Evolutionary conservation across 1,140 invertebrate genomes (phyloP), one percentile per base, ranked within the genome.

Genomic region (Radopholus similis): DNA sequence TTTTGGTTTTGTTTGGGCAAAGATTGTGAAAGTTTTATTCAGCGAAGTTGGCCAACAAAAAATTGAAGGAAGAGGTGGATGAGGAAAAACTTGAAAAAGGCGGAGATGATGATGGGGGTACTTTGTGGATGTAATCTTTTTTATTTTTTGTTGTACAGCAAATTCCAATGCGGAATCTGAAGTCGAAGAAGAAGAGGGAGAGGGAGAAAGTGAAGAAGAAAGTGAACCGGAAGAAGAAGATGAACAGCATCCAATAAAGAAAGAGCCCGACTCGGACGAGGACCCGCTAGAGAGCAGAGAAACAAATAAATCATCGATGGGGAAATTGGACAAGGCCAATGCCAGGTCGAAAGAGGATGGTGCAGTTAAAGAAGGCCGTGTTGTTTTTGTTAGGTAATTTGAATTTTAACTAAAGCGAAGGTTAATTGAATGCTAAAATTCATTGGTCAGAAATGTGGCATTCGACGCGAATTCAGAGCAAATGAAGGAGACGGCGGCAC

Each of bases 371-470:
- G 73, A 75, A 57, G 73, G 75, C 34, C 26, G 73, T 11, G 73
- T 75, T 2, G 58, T 75, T 15, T 78, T 75, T 44, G 34, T 75
- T 15, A 54, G 70, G 73, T 74, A 38, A 51, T 70, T 8, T 4
- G 42, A 15, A 13, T 49, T 44, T 28, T 0, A 2, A 37, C 47
- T 56, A 18, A 18, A 28, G 23, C 5, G 26, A 47, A 56, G 47
- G 47, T 18, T 32, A 57, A 15, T 58, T 37, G 32, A 58, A 9
- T 60, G 32, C 23, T 1, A 35, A 60, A 57, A 57, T 37, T 30
- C 4, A 44, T 38, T 66, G n/a, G 64, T 72, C 40, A 77, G 76
- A 57, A 77, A 77, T 56, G 30, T 77, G 11, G 47, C 70, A 15
- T 75, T 77, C 44, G 47, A 68, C 49, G 58, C 63, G 4, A 53